Conservation (phyloP, 53 echinoderm and acorn worm genomes). For the Paelopatides confundens region DNA sequence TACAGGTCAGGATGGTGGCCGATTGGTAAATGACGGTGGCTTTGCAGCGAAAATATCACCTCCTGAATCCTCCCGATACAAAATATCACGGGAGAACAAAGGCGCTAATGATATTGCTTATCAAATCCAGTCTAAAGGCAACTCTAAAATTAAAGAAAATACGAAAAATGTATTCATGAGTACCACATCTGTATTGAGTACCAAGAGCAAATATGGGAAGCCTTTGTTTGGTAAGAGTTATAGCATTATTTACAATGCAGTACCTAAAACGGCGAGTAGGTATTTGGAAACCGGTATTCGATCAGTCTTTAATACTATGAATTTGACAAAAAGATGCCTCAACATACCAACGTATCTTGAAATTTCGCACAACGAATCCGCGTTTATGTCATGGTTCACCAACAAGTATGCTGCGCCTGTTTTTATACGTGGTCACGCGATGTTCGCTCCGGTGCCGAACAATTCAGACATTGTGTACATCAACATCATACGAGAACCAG, state of each 20-base stretch:
- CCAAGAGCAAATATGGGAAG: neutral
- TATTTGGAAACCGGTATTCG: neutral
- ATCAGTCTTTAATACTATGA: neutral
- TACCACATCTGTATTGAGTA: neutral
- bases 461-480: neutral
- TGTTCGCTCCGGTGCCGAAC: neutral
- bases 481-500: neutral
- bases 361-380: neutral
- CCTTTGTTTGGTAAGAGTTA: neutral
- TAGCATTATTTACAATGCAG: neutral
- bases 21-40: no score
- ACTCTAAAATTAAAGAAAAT: neutral
- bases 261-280: slow-evolving; percentile 5
- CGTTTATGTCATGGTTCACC: neutral
- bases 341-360: neutral
- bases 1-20: neutral
- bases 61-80: neutral
- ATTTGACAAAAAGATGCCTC: neutral
- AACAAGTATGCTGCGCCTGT: neutral
- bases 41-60: neutral
- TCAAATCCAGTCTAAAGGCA: neutral
- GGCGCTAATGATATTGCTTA: neutral
- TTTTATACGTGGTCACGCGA: neutral
- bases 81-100: neutral
- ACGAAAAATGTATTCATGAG: neutral